phyloP scores from a whole-genome alignment of 2,113 vertebrate species.

The Tyrannus savana region DNA sequence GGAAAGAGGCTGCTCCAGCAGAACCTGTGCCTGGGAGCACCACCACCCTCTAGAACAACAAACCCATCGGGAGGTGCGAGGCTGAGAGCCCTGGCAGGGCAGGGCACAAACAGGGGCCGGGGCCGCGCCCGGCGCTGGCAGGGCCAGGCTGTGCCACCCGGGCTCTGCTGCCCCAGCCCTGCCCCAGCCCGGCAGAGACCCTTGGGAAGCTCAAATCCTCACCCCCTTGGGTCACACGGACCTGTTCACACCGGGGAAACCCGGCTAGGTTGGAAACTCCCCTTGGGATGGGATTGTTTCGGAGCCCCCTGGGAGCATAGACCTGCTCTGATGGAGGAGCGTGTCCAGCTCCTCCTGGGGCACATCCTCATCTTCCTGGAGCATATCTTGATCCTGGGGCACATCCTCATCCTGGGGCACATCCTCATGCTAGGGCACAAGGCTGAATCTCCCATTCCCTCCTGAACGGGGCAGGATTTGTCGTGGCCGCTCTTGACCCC shows the following conservation, averaged over 20 bases:
- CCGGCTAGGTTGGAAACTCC: accelerated
- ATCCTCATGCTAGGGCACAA: background rate
- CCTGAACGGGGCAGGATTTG: background rate
- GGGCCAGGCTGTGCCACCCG: background rate
- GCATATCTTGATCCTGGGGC: too few species aligned
- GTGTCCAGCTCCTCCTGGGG: background rate
- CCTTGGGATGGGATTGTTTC: background rate
- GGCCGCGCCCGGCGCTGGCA: background rate
- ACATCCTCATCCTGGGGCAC: too few species aligned
- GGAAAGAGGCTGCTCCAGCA: conserved; percentile 45
- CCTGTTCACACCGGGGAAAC: background rate
- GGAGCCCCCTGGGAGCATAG: background rate
- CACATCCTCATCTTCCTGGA: too few species aligned
- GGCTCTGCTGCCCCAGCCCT: background rate
- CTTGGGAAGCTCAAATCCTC: background rate
- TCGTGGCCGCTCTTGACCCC: background rate
- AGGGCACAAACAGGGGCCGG: background rate
- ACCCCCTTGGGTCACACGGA: background rate
- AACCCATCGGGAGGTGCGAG: background rate
- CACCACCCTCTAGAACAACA: conserved; percentile 56
- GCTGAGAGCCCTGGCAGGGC: background rate
- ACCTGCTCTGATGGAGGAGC: background rate
- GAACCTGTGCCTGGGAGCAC: conserved; percentile 35
- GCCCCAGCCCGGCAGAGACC: background rate
- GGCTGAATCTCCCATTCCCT: background rate